Conservation (phyloP, 2,113 vertebrate genomes). For the Prochilodus magdalenae region DNA sequence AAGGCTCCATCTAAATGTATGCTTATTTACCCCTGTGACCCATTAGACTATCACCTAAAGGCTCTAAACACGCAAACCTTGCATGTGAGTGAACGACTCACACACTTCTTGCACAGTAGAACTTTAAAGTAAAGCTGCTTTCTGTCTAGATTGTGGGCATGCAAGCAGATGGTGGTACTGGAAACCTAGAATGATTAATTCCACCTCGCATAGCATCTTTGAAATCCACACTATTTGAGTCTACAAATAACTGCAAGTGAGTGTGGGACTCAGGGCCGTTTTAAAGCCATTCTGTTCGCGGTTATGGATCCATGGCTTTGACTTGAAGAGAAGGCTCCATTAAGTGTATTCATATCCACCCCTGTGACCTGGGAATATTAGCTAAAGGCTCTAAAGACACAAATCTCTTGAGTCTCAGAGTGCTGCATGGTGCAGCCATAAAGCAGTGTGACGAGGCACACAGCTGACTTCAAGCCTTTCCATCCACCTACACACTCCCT, state of each 20-base stretch:
- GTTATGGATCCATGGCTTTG: slow-evolving; percentile 16
- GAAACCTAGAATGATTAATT: no score
- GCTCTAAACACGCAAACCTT: no score
- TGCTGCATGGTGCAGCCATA: background rate
- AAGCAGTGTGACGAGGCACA: slow-evolving; percentile 30
- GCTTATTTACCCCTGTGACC: no score
- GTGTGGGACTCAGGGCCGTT: background rate
- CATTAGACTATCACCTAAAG: no score
- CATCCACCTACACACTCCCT: slow-evolving; percentile 40
- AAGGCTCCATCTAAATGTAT: no score
- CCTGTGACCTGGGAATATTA: slow-evolving; percentile 26
- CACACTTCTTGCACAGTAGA: no score
- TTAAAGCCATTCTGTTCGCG: background rate
- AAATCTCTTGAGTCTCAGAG: background rate
- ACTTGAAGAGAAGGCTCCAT: slow-evolving; percentile 23
- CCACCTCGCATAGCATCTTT: no score
- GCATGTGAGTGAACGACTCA: no score
- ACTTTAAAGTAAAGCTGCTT: no score
- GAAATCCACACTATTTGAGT: no score
- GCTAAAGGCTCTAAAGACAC: slow-evolving; percentile 25
- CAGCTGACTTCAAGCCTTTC: slow-evolving; percentile 38
- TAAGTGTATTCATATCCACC: slow-evolving; percentile 34
- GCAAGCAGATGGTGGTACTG: no score
- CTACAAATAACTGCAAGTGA: no score
- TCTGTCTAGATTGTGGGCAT: background rate